Evolutionary conservation across 1,140 invertebrate genomes (phyloP), one percentile per base, ranked within the genome.

Genomic region (Druon quercuslanigerum): DNA sequence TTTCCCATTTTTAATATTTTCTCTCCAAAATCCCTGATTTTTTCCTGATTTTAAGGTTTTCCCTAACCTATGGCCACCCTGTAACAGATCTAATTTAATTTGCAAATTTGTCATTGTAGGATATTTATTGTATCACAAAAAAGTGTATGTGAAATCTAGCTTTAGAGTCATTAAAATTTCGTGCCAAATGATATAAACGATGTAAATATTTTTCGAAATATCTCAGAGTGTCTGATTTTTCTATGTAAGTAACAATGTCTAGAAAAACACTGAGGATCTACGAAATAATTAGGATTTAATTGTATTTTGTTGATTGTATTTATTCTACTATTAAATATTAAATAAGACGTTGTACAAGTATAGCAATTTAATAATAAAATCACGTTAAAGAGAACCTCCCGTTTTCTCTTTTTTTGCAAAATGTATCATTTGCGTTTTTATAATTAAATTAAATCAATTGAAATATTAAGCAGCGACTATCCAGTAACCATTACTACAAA

Each of bases 311-410:
- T 66, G 14, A 66, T 40, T 66, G n/a, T n/a, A 16, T 66, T 40
- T 66, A 46, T 66, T 46, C 7, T 40, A 40, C 4, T 66, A 66
- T 66, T 66, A 66, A 66, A 66, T 66, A 66, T 66, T 66, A 66
- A 66, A 66, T 33, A 66, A 25, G 57, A 33, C 57, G 20, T 66
- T 66, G 57, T 66, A 66, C 57, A 66, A 66, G 25, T 66, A 66
- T 14, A 66, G 11, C 33, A 16, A 66, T 66, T 66, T 66, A 66
- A 66, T 66, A 66, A 66, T 19, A 66, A 66, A 66, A 66, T 66
- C 33, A 66, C 57, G 16, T 40, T 66, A 33, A 66, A 33, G 20
- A 66, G 57, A 56, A 56, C 11, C 20, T 54, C 52, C 16, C 13
- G 17, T 54, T 56, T 56, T 19, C 12, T 56, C n/a, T 56, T 46